Evolutionary conservation across 2,113 vertebrate genomes (phyloP).

Genomic region (Ia io): DNA sequence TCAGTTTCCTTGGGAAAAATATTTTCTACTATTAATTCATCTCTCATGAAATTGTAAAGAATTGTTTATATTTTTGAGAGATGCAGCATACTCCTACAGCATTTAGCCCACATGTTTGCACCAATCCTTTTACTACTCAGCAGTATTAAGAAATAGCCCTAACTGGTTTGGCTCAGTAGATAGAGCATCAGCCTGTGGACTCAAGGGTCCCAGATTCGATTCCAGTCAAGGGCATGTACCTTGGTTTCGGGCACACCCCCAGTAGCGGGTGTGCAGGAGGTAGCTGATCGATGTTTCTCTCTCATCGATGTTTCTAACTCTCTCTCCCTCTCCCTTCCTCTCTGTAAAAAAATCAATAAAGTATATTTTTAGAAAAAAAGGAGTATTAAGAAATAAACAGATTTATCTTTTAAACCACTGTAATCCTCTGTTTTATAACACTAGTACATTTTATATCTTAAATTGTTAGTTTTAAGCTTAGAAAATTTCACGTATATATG

Average conservation of each 20-base stretch:
- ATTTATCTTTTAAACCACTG: not conserved
- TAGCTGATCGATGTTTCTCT: too few relatives aligned
- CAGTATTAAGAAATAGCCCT: not conserved
- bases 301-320: too few relatives aligned
- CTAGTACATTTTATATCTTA: slow-evolving; percentile 10
- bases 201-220: too few relatives aligned
- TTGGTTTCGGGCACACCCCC: too few relatives aligned
- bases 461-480: not conserved
- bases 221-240: too few relatives aligned
- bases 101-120: not conserved
- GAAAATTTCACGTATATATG: not conserved
- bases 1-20: not conserved
- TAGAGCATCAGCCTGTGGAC: too few relatives aligned
- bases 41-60: not conserved
- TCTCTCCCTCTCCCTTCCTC: too few relatives aligned
- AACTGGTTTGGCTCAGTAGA: too few relatives aligned
- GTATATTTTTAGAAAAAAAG: too few relatives aligned
- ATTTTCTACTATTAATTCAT: not conserved
- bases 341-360: too few relatives aligned
- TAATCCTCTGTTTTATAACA: not conserved
- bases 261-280: too few relatives aligned
- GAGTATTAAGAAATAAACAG: not conserved
- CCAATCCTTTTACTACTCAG: not conserved
- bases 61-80: not conserved
- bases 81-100: not conserved